A percentile compares a stretch with the other conserved stretches of the same genome.
Conservation (phyloP, 2,888 invertebrate species). For the Poecilus cupreus region DNA sequence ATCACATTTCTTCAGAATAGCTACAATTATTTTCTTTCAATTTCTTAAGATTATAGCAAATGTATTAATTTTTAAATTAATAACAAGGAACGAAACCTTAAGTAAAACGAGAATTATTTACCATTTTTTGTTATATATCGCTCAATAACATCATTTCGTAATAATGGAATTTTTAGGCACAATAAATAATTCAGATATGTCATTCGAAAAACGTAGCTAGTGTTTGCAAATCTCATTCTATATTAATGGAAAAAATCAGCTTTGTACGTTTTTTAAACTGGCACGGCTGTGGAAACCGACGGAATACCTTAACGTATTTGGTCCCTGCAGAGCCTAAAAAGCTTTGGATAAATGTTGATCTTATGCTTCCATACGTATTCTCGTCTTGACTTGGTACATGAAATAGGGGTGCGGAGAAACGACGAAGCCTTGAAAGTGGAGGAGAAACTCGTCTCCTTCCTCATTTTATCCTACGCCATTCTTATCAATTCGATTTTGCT, state of each 20-base stretch:
- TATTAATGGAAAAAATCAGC: constrained; percentile 38
- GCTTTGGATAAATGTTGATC: constrained; percentile 44
- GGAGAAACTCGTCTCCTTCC: constrained; percentile 10
- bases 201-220: not conserved
- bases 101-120: too few relatives aligned
- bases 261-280: constrained; percentile 26
- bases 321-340: constrained; percentile 9
- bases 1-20: too few relatives aligned
- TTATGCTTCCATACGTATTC: constrained; percentile 19
- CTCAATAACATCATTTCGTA: constrained; percentile 13
- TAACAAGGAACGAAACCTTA: too few relatives aligned
- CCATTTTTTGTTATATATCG: not conserved
- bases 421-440: not conserved
- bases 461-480: constrained; percentile 27
- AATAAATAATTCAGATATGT: constrained; percentile 6
- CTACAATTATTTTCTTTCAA: too few relatives aligned
- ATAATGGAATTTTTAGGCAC: constrained; percentile 7
- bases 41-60: too few relatives aligned
- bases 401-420: constrained; percentile 12
- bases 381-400: not conserved
- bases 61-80: too few relatives aligned
- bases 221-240: constrained; percentile 13
- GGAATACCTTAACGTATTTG: not conserved
- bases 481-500: constrained; percentile 50
- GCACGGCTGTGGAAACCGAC: not conserved